Base-by-base conservation (phyloP, 2,113 vertebrate genomes). In the Donacobius atricapilla region DNA sequence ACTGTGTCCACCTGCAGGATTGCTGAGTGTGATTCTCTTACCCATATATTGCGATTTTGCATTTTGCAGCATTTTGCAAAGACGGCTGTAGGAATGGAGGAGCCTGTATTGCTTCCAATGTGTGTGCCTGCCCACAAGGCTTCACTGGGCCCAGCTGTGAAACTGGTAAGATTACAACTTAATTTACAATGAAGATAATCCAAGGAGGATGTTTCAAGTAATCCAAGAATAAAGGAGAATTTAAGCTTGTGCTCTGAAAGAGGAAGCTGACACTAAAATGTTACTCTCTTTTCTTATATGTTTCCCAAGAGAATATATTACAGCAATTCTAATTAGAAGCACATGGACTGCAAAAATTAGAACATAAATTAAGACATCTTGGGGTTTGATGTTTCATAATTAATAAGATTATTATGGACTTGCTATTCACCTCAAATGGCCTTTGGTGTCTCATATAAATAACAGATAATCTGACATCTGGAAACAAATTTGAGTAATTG, bases 61-160 rank as follows among this genome's bases (percentile, higher is more conserved):
- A 23, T 97, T 70, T 98, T 98, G 80, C 91, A 99, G 99, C 99
- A 4, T 99, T 99, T 97, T 99, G 99, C 97, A 99, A 99, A 80
- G 98, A 99, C 2, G 98, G 99, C 69, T 99, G 99, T 97, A 98
- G 99, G 91, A 99, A 99, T 0, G 99, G 99, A 83, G 99, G 99
- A 53, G 98, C 98, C 95, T 99, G 99, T 47, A 97, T 99, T 57
- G 98, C 99, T 66, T 99, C 99, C 44, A 99, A 99, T 57, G 98
- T 99, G 85, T 99, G 99, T 71, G 97, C 99, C 86, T 99, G 99
- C 96, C 98, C 99, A 58, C 99, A 99, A 95, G 99, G 99, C 83
- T 99, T 99, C 96, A 99, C 99, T 4, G 99, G 99, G 28, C 98
- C 98, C 97, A 98, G 98, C 95, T 99, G 99, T 90, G 99, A 99